These are phyloP conservation scores for Alitta virens DNA, from an alignment of 2,888 invertebrate species.

Conservation along the genomic window DNA sequence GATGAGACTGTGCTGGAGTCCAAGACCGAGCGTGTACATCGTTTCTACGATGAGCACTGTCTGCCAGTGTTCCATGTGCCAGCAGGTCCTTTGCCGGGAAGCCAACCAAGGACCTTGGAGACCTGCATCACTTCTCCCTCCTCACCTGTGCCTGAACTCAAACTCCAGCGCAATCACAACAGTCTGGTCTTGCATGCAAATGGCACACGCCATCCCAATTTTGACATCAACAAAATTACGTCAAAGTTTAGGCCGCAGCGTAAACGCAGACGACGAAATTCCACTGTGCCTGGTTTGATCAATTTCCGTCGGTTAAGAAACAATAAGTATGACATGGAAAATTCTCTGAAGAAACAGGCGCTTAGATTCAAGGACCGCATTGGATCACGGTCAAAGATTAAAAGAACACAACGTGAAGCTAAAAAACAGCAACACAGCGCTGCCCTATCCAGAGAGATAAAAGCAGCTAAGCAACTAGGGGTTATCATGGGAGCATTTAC, in stretches of 20 bases:
- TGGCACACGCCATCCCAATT: neutral
- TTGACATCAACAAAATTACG: neutral
- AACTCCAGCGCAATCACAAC: neutral
- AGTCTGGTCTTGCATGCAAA: neutral
- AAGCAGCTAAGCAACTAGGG: slow-evolving; percentile 64
- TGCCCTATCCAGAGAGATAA: slow-evolving; percentile 53
- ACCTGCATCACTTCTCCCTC: slow-evolving; percentile 13
- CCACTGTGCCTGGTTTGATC: neutral
- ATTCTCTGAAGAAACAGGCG: slow-evolving; percentile 22
- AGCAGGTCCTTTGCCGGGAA: neutral
- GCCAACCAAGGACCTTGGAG: slow-evolving; percentile 3
- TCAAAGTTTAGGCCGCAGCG: neutral
- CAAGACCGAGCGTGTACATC: slow-evolving; percentile 47
- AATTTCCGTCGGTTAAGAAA: neutral
- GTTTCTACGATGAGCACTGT: slow-evolving; percentile 17
- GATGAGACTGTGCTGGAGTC: slow-evolving; percentile 50
- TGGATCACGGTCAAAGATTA: neutral
- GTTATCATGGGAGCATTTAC: slow-evolving; percentile 65
- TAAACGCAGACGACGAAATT: neutral
- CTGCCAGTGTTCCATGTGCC: neutral
- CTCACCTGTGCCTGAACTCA: neutral
- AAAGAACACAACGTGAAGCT: slow-evolving; percentile 18
- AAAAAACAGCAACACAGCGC: slow-evolving; percentile 23
- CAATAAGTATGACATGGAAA: slow-evolving; percentile 9
- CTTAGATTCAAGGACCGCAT: slow-evolving; percentile 46